Conservation (phyloP, 2,888 invertebrate genomes). For the Melitaea athalia region DNA sequence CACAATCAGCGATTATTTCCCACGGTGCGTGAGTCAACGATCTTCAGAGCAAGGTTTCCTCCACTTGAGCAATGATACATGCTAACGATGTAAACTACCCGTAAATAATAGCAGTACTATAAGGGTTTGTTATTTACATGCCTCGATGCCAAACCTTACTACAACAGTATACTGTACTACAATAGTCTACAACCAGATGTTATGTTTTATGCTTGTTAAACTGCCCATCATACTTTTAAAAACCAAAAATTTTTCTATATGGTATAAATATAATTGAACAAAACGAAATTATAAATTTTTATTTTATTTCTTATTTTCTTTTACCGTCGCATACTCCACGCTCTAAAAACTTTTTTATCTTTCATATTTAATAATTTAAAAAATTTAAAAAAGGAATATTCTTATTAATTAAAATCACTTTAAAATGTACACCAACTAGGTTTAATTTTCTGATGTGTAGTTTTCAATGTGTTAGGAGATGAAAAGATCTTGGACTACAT, state of each 20-base stretch:
- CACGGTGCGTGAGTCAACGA: conserved; percentile 69
- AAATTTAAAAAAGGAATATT: not conserved
- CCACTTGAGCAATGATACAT: conserved; percentile 65
- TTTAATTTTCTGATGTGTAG: not conserved
- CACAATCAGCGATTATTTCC: conserved; percentile 50
- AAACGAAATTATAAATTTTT: no score
- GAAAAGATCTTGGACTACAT: conserved; percentile 14
- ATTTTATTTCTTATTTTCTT: no score
- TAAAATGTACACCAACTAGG: not conserved
- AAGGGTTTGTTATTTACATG: conserved; percentile 58
- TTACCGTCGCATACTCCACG: no score
- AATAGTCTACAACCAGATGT: not conserved
- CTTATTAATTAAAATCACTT: not conserved
- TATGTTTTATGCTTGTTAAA: not conserved
- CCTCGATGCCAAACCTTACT: not conserved
- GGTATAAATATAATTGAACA: no score
- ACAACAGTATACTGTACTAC: no score
- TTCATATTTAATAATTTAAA: no score
- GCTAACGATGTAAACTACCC: conserved; percentile 55
- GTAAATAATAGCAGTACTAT: conserved; percentile 37
- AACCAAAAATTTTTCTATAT: no score
- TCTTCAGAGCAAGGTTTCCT: conserved; percentile 62
- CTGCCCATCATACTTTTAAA: no score
- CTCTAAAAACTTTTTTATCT: no score
- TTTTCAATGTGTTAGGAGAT: conserved; percentile 11